Percentiles rank a stretch among this genome's conserved stretches.
Evolutionary conservation across 2,113 vertebrate genomes (phyloP).

Genomic region (Catagonus wagneri): DNA sequence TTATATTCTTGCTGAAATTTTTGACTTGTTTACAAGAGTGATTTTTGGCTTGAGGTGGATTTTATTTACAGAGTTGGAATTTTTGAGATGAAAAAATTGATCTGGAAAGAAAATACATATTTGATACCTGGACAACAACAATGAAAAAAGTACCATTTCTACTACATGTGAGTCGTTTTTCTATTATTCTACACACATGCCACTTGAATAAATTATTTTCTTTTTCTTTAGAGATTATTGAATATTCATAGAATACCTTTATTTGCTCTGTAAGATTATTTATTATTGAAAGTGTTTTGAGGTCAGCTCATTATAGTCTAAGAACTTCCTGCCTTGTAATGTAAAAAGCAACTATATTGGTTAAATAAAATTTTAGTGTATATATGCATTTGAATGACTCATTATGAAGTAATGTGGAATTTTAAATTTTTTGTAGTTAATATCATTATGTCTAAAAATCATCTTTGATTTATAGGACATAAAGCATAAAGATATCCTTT

Average conservation of each 20-base stretch:
- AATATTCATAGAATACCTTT: constrained; percentile 37
- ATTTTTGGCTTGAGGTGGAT: background rate
- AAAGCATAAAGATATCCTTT: background rate
- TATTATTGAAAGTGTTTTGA: constrained; percentile 57
- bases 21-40: background rate
- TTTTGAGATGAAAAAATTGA: constrained; percentile 12
- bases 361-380: constrained; percentile 42
- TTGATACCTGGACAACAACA: background rate
- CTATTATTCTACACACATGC: background rate
- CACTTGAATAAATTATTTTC: constrained; percentile 2
- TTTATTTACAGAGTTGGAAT: background rate
- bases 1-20: background rate
- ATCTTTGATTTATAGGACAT: background rate
- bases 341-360: background rate
- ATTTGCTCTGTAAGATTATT: background rate
- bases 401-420: constrained; percentile 20
- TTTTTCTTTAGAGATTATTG: constrained; percentile 46
- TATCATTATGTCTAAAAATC: constrained; percentile 2
- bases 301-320: background rate
- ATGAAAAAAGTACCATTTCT: background rate
- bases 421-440: constrained; percentile 41
- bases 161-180: background rate
- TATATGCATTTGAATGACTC: background rate
- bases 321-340: constrained; percentile 6
- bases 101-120: background rate